Base-by-base conservation (phyloP, 2,113 vertebrate genomes). In the Chaetodon trifascialis region DNA sequence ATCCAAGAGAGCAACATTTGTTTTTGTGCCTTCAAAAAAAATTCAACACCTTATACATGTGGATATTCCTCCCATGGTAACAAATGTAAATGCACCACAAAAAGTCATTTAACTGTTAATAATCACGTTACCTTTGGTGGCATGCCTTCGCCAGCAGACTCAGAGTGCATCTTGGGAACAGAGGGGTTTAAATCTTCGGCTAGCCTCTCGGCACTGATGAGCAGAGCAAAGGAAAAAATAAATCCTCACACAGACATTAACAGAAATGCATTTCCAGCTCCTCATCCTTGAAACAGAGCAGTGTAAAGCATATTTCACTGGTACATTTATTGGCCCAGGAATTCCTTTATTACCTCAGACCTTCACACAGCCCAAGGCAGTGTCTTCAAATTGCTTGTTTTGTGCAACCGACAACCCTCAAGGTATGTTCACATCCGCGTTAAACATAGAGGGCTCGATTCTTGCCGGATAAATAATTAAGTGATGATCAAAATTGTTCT, bases 131-230 rank as follows among this genome's bases (percentile, higher is more conserved):
- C 92, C 92, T 91, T 91, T 62, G 88, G 82, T 51, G 87, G 69
- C 42, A 58, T 12, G 47, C 46, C 46, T 60, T 95, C 94, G 6
- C 40, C 65, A 80, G 54, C 58, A 58, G 83, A 80, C 73, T 94
- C 94, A 4, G 79, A 76, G 30, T 90, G 62, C 62, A 86, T 77
- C 75, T 68, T 73, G 67, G 88, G 51, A 72, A 66, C 58, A 47
- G 87, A 65, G 2, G 84, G 36, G 60, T 70, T 73, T 11, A 73
- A 68, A 65, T 94, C 92, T 16, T 94, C 95, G 34, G 74, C 40
- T 14, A 91, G 78, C 38, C 66, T 85, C 79, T 96, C 95, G 16
- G 86, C 79, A 76, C 95, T 95, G 84, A 75, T 23, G 30, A 69
- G 12, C 14, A n/a, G n/a, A 83, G 70, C 7, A 36, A 66, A 16